phyloP scores from a whole-genome alignment of 2,113 vertebrate species.

The Chiloscyllium plagiosum region DNA sequence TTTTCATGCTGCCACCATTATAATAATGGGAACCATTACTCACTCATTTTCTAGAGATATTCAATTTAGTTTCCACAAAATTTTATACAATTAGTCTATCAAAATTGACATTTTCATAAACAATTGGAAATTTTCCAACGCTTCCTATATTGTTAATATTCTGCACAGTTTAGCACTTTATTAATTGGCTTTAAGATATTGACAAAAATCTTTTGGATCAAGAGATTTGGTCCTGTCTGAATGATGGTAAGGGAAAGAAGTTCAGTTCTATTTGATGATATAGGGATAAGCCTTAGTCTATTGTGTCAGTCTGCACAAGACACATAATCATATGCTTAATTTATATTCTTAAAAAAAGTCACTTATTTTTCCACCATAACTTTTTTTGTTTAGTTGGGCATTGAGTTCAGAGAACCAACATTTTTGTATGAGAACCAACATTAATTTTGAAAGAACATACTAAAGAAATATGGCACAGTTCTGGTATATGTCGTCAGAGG shows the following conservation, averaged over 20 bases:
- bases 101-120: not conserved
- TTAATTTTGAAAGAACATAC: not conserved
- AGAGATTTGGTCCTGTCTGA: not conserved
- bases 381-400: not conserved
- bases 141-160: no score
- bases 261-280: not conserved
- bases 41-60: not conserved
- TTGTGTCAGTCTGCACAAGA: not conserved
- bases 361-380: not conserved
- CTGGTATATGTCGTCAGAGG: not conserved
- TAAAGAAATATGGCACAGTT: not conserved
- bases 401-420: not conserved
- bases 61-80: not conserved
- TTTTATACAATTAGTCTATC: not conserved
- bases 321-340: not conserved
- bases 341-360: not conserved
- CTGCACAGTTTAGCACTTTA: not conserved
- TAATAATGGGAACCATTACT: not conserved
- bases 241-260: not conserved
- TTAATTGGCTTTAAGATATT: not conserved
- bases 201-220: not conserved
- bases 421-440: not conserved
- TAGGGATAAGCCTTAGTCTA: not conserved
- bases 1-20: not conserved
- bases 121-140: not conserved